These are phyloP conservation scores for Rhadina sibilatrix DNA, from an alignment of 2,113 vertebrate genomes.

Conservation along the genomic window DNA sequence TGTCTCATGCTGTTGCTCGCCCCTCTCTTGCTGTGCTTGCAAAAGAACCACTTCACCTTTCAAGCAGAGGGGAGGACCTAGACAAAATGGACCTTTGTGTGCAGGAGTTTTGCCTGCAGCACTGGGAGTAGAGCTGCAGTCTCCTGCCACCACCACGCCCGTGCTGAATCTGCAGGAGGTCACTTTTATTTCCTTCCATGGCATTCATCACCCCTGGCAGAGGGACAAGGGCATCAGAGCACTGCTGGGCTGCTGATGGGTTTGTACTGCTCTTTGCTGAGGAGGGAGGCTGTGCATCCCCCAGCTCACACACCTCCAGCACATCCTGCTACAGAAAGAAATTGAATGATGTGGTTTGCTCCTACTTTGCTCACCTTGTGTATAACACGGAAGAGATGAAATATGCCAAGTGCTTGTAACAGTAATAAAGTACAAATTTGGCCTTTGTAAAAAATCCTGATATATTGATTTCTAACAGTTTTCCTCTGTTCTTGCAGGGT, in stretches of 20 bases:
- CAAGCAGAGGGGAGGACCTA: not conserved
- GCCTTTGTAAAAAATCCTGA: not conserved
- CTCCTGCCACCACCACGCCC: not conserved
- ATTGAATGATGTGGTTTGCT: not conserved
- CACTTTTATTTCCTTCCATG: not conserved
- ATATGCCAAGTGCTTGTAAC: not conserved
- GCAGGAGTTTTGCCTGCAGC: not conserved
- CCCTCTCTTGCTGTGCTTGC: not conserved
- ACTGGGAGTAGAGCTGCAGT: not conserved
- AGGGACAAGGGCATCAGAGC: not conserved
- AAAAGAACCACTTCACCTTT: not conserved
- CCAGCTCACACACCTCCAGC: not conserved
- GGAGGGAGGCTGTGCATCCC: not conserved
- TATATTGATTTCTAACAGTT: not conserved
- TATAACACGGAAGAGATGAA: not conserved
- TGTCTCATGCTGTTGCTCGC: not conserved
- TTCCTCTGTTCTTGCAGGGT: not conserved
- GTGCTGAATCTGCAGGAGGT: not conserved
- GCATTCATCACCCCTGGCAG: not conserved
- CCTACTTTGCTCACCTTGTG: not conserved
- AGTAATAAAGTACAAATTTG: not conserved
- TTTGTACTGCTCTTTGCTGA: not conserved
- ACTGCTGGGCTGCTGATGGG: fast-evolving
- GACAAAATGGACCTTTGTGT: not conserved
- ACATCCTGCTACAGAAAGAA: not conserved